A percentile compares a stretch with the other conserved stretches of the same genome.
phyloP scores from a whole-genome alignment of 2,113 vertebrate species.

The Leptosomus discolor region DNA sequence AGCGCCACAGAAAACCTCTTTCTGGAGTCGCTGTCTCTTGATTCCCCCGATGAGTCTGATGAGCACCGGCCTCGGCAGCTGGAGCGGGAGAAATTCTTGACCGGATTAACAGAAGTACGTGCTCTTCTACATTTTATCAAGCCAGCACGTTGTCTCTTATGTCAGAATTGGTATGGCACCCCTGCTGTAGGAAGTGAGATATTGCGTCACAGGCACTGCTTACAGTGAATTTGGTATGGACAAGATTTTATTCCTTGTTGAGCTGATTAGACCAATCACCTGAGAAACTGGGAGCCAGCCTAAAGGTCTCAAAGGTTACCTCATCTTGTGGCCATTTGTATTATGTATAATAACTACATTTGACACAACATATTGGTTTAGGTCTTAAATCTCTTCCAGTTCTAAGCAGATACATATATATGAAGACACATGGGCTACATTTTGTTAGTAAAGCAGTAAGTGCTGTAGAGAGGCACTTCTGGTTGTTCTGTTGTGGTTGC shows the following conservation, averaged over 20 bases:
- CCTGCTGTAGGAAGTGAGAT: background rate
- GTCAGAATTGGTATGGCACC: background rate
- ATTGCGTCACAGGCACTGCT: background rate
- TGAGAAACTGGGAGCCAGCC: background rate
- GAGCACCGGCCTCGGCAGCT: constrained; percentile 74
- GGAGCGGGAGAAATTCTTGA: constrained; percentile 83
- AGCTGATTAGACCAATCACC: background rate
- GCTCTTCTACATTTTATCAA: background rate
- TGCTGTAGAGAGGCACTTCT: background rate
- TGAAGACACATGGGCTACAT: background rate
- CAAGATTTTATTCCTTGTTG: background rate
- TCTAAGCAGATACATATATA: background rate
- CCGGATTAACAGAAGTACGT: constrained; percentile 80
- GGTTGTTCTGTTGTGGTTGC: fast-evolving
- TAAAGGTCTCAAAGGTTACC: background rate
- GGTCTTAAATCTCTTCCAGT: background rate
- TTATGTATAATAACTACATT: background rate
- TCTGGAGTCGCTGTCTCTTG: constrained; percentile 86
- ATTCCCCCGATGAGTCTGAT: constrained; percentile 79
- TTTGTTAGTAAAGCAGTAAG: background rate
- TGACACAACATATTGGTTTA: background rate
- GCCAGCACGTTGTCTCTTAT: fast-evolving
- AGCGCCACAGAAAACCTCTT: constrained; percentile 85
- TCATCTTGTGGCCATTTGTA: background rate
- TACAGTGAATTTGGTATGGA: background rate